Evolutionary conservation across 1,140 invertebrate genomes (phyloP), one percentile per base, ranked within the genome.

Genomic region (Tetramorium alpestre): DNA sequence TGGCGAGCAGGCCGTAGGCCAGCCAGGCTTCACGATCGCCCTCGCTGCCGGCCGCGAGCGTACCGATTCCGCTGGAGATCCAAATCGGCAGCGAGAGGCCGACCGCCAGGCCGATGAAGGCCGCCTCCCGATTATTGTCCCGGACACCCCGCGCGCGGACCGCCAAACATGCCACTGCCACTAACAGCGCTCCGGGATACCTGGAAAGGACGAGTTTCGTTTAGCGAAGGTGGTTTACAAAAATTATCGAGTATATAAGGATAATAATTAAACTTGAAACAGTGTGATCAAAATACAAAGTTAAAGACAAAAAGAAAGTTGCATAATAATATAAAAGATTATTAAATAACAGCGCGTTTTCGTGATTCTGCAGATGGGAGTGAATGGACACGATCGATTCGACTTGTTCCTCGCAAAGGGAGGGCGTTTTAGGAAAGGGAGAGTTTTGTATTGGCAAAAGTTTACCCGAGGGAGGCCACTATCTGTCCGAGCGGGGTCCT

Each of bases 41-140:
- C 88, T 98, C 97, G 49, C 97, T 96, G 0, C 98, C 97, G 1
- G 98, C 88, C n/a, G 85, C 96, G 91, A 98, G 93, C 0, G 94
- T 93, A 0, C 95, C 95, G 73, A 95, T 94, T 70, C 97, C 97
- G 87, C 97, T 97, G 18, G 97, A 97, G 69, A 98, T 95, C 98
- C 98, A 99, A 70, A 99, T 96, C 4, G 98, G 98, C 33, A 99
- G 97, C 60, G 97, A 97, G 25, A 98, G 97, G 11, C 98, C 97
- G 16, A 98, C 97, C 0, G 98, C 97, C 56, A 98, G 96, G 0
- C 98, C 98, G 78, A 99, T 99, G 94, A 98, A 99, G 13, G 96
- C 96, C 3, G 98, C 97, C 95, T 99, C 98, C 0, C 98, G 96
- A 93, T 99, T 98, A 94, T 99, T 99, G 92, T 99, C 98, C n/a